Base-by-base conservation (phyloP, 2,113 vertebrate genomes). In the Macroglossus sobrinus region DNA sequence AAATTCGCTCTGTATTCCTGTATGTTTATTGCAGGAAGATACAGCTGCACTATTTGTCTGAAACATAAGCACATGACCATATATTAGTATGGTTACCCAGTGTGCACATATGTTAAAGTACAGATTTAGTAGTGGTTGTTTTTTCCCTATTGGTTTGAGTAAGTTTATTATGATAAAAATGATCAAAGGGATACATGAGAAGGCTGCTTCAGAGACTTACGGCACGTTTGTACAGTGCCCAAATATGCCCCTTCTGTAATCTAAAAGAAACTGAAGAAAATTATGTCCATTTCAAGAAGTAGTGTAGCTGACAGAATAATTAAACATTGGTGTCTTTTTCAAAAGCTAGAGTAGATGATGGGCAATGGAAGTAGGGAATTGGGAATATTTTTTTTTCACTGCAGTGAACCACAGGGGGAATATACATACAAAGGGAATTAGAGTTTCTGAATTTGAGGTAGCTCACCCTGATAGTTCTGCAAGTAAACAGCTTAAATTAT, bases 361-460 rank as follows among this genome's bases (percentile, higher is more conserved):
- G 74, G 3, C 66, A 40, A 63, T 74, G 35, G 9, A 28, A 7
- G 4, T 66, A 38, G 40, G 66, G 24, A 68, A 69, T 57, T 57
- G 47, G 30, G 26, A 61, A 24, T 7, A 6, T 26, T 43, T 13
- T 82, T 68, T 97, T 35, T 94, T 94, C 92, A 69, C 79, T 96
- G 69, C 72, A 93, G 93, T 75, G 93, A 84, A 89, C 26, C 57
- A 57, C 33, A 92, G 15, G 63, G 76, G 63, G 94, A 94, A 95
- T 57, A 57, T 57, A 57, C 22, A 57, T 57, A 57, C 24, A 14
- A 87, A 97, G 68, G 87, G 26, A 43, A 76, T 93, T 94, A 69
- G 64, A 47, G 38, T 76, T 98, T 93, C 96, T 98, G 96, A 98
- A 97, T 97, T 98, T 98, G 95, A 95, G 93, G 96, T 95, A 53